phyloP scores from a whole-genome alignment of 2,113 vertebrate genomes.

The Electrona antarctica region DNA sequence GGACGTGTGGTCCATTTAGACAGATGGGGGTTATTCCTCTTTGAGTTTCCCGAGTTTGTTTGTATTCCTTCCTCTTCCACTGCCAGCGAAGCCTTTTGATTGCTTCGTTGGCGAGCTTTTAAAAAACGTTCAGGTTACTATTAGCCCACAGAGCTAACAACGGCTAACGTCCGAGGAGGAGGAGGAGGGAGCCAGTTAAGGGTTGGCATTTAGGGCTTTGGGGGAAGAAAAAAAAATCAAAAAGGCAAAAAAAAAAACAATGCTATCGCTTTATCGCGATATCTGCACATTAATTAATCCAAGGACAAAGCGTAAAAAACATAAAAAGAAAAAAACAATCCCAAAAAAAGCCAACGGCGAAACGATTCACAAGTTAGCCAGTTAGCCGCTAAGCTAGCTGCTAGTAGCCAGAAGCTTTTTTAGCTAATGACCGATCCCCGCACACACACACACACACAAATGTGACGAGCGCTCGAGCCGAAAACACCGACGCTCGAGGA shows the following conservation, averaged over 20 bases:
- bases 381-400: constrained; percentile 54
- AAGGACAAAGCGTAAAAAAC: constrained; percentile 14
- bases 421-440: constrained; percentile 16
- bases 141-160: constrained; percentile 60
- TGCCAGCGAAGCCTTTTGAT: constrained; percentile 35
- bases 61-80: constrained; percentile 22
- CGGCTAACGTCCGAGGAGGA: constrained; percentile 47
- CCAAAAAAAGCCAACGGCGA: constrained; percentile 8
- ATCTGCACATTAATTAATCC: background rate
- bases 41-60: constrained; percentile 53
- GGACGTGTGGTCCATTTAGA: constrained; percentile 98
- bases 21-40: constrained; percentile 68
- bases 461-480: constrained; percentile 39
- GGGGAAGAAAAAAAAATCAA: too few relatives aligned
- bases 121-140: constrained; percentile 31
- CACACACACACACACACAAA: constrained; percentile 33
- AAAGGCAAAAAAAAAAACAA: too few relatives aligned
- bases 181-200: constrained; percentile 44
- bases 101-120: constrained; percentile 54
- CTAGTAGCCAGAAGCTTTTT: constrained; percentile 35
- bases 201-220: constrained; percentile 62
- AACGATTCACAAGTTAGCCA: constrained; percentile 55
- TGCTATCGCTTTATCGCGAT: too few relatives aligned
- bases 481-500: constrained; percentile 27
- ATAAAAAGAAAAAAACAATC: background rate